Percentiles rank a stretch among this genome's conserved stretches.
Conservation (phyloP, 2,113 vertebrate species). For the Crypturellus undulatus region DNA sequence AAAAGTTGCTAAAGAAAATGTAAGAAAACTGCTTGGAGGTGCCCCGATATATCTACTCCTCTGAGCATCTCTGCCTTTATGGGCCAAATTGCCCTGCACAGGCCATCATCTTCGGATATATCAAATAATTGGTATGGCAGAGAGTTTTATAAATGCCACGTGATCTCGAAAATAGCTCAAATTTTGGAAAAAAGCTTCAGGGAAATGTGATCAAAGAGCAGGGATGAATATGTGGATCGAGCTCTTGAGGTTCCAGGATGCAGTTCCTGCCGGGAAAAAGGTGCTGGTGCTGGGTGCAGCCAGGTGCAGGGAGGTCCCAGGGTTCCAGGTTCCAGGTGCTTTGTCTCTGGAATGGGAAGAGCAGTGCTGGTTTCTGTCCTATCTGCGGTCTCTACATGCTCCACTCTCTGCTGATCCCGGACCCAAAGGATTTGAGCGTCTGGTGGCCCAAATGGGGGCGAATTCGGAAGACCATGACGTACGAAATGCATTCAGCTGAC, state of each 20-base stretch:
- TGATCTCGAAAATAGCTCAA: not conserved
- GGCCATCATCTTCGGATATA: not conserved
- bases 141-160: not conserved
- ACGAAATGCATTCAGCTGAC: not conserved
- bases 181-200: not conserved
- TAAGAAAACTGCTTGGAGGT: too few relatives aligned
- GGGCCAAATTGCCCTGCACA: not conserved
- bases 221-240: not conserved
- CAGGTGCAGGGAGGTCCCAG: not conserved
- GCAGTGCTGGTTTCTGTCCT: not conserved
- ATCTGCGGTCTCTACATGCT: not conserved
- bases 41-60: not conserved
- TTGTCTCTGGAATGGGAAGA: not conserved
- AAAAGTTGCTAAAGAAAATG: too few relatives aligned
- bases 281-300: not conserved
- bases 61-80: not conserved
- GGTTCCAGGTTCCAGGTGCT: accelerated
- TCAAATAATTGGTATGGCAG: accelerated
- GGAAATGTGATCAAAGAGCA: not conserved
- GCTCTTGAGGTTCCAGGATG: not conserved
- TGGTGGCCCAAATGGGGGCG: not conserved
- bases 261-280: not conserved
- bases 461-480: not conserved
- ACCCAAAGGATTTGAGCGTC: not conserved
- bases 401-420: not conserved